phyloP scores from a whole-genome alignment of 2,113 vertebrate species.

The Stercorarius parasiticus region DNA sequence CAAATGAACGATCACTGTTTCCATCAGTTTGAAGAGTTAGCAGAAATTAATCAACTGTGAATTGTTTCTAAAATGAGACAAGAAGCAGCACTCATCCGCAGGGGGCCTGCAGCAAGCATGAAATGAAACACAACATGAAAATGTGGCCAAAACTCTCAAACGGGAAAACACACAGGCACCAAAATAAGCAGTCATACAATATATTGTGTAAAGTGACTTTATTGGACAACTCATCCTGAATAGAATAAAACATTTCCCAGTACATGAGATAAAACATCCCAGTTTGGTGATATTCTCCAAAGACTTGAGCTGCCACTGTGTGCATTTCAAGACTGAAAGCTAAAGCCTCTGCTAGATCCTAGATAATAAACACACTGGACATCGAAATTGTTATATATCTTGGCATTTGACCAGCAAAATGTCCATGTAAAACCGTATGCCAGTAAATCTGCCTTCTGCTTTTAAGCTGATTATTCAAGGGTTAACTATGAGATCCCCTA shows the following conservation, averaged over 20 bases:
- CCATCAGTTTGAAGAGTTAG: neutral
- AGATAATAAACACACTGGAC: neutral
- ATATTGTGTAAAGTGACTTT: neutral
- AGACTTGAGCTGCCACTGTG: neutral
- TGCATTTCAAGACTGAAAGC: neutral
- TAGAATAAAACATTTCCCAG: neutral
- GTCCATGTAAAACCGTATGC: conserved; percentile 2
- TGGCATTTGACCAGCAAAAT: conserved; percentile 48
- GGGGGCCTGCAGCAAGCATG: neutral
- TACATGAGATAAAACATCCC: neutral
- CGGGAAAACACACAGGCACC: neutral
- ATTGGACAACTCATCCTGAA: neutral
- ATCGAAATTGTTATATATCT: neutral
- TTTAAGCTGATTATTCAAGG: conserved; percentile 59
- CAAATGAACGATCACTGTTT: neutral
- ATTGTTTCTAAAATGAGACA: conserved; percentile 37
- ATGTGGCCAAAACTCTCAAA: neutral
- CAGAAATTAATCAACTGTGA: conserved; percentile 9
- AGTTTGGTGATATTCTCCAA: neutral
- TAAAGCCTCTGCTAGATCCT: neutral
- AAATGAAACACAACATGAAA: conserved; percentile 1
- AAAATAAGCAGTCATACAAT: conserved; percentile 3
- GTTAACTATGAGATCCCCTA: conserved; percentile 47
- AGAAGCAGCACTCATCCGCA: neutral
- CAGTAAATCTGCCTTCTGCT: conserved; percentile 60